phyloP scores from a whole-genome alignment of 2,113 vertebrate species.

The Neogale vison region DNA sequence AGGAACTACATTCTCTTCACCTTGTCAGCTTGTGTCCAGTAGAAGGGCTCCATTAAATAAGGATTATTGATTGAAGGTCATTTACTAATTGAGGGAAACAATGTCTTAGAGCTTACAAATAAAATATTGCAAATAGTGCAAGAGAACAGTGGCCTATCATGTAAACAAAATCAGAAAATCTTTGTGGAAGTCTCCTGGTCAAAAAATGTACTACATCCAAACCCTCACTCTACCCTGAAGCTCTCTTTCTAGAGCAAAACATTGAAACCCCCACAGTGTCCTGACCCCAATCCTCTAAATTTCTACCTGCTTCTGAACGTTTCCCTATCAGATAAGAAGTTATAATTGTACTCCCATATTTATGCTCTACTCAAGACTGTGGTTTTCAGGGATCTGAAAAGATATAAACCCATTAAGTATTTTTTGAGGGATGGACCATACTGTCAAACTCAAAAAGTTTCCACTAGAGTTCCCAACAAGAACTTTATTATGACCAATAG shows the following conservation, averaged over 20 bases:
- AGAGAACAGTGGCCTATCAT: not conserved
- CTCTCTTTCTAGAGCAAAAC: not conserved
- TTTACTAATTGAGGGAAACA: not conserved
- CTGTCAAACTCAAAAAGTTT: not conserved
- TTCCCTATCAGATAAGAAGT: not conserved
- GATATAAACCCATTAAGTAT: not conserved
- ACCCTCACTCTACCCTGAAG: not conserved
- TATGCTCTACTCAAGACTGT: not conserved
- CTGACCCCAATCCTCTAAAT: not conserved
- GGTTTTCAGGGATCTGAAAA: constrained; percentile 25
- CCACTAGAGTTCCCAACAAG: not conserved
- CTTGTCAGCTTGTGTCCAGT: not conserved
- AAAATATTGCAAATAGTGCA: not conserved
- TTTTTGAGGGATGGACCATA: not conserved
- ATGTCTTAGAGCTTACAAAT: not conserved
- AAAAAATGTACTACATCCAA: not conserved
- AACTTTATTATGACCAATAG: no score
- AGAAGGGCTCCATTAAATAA: constrained; percentile 31
- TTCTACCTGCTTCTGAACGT: not conserved
- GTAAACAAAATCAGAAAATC: constrained; percentile 28
- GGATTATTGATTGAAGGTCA: not conserved
- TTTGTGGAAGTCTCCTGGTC: not conserved
- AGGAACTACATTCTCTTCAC: not conserved
- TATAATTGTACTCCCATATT: not conserved
- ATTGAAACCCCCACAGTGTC: not conserved